Evolutionary conservation across 2,888 invertebrate species (phyloP).

Genomic region (Epirrhoe tristata): DNA sequence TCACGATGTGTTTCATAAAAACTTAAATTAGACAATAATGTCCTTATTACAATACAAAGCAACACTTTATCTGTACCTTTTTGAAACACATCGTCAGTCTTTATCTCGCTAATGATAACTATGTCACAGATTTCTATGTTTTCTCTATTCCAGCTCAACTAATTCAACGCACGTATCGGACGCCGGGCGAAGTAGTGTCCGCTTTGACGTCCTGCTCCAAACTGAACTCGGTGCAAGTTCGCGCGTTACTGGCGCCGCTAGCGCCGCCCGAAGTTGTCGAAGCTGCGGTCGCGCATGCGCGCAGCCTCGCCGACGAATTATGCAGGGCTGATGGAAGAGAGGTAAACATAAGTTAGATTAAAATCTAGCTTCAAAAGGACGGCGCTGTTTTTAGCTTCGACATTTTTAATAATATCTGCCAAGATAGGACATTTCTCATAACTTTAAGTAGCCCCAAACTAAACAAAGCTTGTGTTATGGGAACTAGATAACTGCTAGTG

Average conservation of each 20-base stretch:
- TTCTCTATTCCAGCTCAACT: conserved; percentile 69
- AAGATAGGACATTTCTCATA: too few relatives aligned
- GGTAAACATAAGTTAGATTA: conserved; percentile 59
- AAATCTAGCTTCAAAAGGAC: not conserved
- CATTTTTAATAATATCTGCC: too few relatives aligned
- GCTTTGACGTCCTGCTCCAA: conserved; percentile 98
- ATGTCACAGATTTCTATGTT: not conserved
- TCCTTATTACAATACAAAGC: too few relatives aligned
- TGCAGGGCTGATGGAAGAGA: conserved; percentile 96
- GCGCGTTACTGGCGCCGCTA: conserved; percentile 89
- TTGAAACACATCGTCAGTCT: too few relatives aligned
- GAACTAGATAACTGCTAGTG: too few relatives aligned
- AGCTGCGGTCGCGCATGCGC: conserved; percentile 91
- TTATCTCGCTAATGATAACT: not conserved
- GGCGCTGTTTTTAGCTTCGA: too few relatives aligned
- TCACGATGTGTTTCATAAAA: too few relatives aligned
- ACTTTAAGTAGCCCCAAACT: too few relatives aligned
- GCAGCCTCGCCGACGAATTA: conserved; percentile 96
- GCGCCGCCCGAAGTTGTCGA: conserved; percentile 87
- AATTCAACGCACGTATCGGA: conserved; percentile 74
- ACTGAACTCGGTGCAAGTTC: conserved; percentile 97
- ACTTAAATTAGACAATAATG: too few relatives aligned
- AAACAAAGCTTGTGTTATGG: too few relatives aligned
- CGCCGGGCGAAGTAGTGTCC: conserved; percentile 94
- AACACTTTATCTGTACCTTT: too few relatives aligned